phyloP scores from a whole-genome alignment of 2,797 vertebrate species.

The Moxostoma hubbsi region DNA sequence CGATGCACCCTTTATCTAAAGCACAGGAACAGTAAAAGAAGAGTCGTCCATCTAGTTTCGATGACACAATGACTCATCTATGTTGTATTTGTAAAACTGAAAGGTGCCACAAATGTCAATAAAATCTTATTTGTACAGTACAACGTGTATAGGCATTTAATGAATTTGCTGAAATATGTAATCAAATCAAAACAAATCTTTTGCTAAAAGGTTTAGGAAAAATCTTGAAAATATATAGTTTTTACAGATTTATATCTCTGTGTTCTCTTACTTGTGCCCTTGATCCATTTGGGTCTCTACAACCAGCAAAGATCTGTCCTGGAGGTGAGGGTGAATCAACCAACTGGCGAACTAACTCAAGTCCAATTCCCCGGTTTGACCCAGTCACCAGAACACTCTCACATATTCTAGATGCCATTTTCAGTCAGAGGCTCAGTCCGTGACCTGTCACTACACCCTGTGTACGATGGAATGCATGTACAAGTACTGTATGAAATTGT shows the following conservation, averaged over 20 bases:
- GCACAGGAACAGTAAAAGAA: not conserved
- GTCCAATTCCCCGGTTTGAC: slow-evolving; percentile 64
- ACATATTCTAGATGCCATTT: slow-evolving; percentile 41
- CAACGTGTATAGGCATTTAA: not conserved
- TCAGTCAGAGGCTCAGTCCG: not conserved
- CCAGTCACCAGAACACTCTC: slow-evolving; percentile 66
- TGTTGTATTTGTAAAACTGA: not conserved
- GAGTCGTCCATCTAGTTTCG: slow-evolving; percentile 25
- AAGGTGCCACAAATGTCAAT: not conserved
- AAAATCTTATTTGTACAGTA: not conserved
- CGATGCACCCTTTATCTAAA: not conserved
- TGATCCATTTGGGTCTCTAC: slow-evolving; percentile 57
- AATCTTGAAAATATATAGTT: not conserved
- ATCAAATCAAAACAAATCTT: not conserved
- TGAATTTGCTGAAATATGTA: not conserved
- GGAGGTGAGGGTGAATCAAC: slow-evolving; percentile 45
- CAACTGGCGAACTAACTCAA: slow-evolving; percentile 60
- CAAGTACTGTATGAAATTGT: slow-evolving; percentile 9
- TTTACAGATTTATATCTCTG: not conserved
- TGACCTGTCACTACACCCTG: not conserved
- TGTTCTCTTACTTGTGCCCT: slow-evolving; percentile 56
- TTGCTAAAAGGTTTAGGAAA: not conserved
- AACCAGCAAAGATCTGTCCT: slow-evolving; percentile 59
- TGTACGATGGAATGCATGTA: not conserved
- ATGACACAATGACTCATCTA: slow-evolving; percentile 9